A percentile compares a stretch with the other conserved stretches of the same genome.
These are phyloP conservation scores for Tenodera sinensis DNA, from an alignment of 2,888 invertebrate species.

Conservation along the genomic window DNA sequence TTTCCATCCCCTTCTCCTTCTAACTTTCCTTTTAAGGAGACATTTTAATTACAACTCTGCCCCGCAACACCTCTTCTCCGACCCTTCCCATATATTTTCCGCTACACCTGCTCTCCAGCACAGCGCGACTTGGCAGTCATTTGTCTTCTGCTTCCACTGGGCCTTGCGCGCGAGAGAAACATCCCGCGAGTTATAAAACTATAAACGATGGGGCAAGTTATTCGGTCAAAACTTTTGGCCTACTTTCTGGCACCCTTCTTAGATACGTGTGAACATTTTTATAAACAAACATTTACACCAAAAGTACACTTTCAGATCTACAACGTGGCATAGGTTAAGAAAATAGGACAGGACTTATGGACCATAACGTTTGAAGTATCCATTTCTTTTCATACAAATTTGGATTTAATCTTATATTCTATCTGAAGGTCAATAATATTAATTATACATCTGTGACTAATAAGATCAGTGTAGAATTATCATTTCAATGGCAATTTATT, in stretches of 20 bases:
- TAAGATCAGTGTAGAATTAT: too few species aligned
- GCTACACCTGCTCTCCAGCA: constrained; percentile 18
- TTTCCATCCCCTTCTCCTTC: constrained; percentile 18
- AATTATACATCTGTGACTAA: too few species aligned
- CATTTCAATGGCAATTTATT: too few species aligned
- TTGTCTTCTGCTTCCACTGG: constrained; percentile 7
- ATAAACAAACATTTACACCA: too few species aligned
- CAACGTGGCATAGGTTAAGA: too few species aligned
- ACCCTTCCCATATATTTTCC: constrained; percentile 21
- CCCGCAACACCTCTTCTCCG: not conserved
- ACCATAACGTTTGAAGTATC: too few species aligned
- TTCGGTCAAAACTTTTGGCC: not conserved
- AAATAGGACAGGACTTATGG: too few species aligned
- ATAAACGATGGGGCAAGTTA: not conserved
- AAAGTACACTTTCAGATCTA: too few species aligned
- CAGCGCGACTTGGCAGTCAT: constrained; percentile 8
- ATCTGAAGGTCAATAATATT: too few species aligned
- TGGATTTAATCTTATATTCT: too few species aligned
- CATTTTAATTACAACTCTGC: constrained; percentile 27
- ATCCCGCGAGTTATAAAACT: not conserved
- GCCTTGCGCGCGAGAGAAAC: not conserved
- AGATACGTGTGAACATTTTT: too few species aligned
- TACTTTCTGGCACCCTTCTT: not conserved
- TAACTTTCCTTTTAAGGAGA: constrained; percentile 26
- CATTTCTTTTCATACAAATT: too few species aligned